These are phyloP conservation scores for Dinocampus coccinellae DNA, from an alignment of 2,888 invertebrate genomes.

Conservation along the genomic window DNA sequence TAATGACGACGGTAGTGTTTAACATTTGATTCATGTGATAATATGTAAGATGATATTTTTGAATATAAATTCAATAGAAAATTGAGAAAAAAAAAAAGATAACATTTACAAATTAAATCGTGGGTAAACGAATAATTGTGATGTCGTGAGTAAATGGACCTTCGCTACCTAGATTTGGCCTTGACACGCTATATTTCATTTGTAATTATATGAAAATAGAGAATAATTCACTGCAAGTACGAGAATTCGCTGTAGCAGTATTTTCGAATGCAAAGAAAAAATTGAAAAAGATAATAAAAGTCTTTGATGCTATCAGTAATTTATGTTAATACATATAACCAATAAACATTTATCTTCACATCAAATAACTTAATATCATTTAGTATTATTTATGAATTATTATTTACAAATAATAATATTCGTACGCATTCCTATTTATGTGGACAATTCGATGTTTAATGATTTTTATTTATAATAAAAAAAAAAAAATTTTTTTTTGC, in stretches of 20 bases:
- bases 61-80: background rate
- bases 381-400: background rate
- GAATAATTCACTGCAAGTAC: background rate
- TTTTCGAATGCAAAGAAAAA: too few species aligned
- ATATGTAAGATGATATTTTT: too few species aligned
- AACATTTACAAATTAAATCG: background rate
- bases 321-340: background rate
- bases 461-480: background rate
- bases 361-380: background rate
- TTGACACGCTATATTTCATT: constrained; percentile 17
- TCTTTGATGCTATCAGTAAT: too few species aligned
- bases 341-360: background rate
- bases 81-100: background rate
- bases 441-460: too few species aligned
- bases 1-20: background rate
- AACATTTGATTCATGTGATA: too few species aligned
- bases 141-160: constrained; percentile 1
- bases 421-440: too few species aligned
- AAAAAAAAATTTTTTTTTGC: background rate
- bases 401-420: background rate
- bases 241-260: background rate
- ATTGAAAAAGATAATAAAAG: background rate
- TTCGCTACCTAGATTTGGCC: background rate
- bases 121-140: background rate
- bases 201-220: background rate